A percentile compares a stretch with the other conserved stretches of the same genome.
Conservation (phyloP, 2,113 vertebrate species). For the Sorex fumeus region DNA sequence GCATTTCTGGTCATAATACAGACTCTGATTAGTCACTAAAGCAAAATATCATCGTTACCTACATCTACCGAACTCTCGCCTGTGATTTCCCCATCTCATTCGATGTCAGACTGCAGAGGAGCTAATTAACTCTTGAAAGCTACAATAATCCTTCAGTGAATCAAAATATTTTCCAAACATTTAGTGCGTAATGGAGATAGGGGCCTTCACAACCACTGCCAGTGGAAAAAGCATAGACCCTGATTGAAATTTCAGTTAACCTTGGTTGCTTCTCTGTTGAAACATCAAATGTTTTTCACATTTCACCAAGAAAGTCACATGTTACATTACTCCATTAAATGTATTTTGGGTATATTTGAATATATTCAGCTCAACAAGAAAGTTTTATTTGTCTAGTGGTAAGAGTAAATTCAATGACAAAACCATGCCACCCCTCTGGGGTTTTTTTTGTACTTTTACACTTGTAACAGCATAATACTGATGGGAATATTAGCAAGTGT, state of each 20-base stretch:
- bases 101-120: constrained; percentile 31
- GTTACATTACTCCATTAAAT: neutral
- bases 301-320: constrained; percentile 7
- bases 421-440: neutral
- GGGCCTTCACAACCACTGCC: neutral
- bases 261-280: neutral
- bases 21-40: constrained; percentile 47
- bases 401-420: constrained; percentile 21
- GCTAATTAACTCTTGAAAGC: constrained; percentile 73
- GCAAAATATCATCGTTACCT: constrained; percentile 49
- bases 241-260: constrained; percentile 53
- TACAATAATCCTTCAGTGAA: constrained; percentile 72
- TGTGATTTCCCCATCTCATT: neutral
- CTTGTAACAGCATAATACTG: neutral
- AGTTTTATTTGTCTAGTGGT: constrained; percentile 1
- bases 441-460: neutral
- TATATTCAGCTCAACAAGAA: neutral
- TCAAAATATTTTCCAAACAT: constrained; percentile 67
- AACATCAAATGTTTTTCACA: neutral
- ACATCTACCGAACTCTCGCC: constrained; percentile 37
- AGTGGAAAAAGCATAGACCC: constrained; percentile 42
- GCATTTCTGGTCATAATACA: constrained; percentile 45
- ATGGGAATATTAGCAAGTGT: neutral
- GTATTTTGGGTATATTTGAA: constrained; percentile 3
- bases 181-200: neutral